Conservation (phyloP, 1,140 invertebrate genomes). For the Drosophila auraria region DNA sequence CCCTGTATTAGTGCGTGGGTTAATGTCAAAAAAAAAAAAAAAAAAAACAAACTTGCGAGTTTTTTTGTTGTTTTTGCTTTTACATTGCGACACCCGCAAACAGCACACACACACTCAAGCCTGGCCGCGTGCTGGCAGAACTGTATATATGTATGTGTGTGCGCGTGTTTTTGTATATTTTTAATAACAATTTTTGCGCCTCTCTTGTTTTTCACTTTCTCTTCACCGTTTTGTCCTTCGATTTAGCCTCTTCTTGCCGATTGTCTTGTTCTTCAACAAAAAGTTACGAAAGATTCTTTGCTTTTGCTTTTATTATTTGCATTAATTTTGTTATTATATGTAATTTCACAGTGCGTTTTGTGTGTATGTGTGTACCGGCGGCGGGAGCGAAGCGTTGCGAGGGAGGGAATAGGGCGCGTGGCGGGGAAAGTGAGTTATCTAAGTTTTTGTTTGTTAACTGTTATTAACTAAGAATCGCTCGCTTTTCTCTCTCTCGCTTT, state of each 20-base stretch:
- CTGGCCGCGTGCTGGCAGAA: constrained; percentile 7
- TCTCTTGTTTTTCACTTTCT: constrained; percentile 29
- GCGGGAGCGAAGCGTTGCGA: constrained; percentile 15
- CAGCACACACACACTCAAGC: constrained; percentile 3
- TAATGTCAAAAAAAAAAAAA: constrained; percentile 13
- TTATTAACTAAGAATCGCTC: constrained; percentile 5
- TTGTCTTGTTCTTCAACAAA: constrained; percentile 13
- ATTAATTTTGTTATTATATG: constrained; percentile 20
- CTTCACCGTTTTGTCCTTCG: constrained; percentile 36
- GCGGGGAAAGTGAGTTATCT: constrained; percentile 1
- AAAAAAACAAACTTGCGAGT: constrained; percentile 16
- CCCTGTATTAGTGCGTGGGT: constrained; percentile 23
- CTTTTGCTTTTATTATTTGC: constrained; percentile 18
- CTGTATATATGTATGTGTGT: not conserved
- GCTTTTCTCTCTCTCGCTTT: constrained; percentile 4
- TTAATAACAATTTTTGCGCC: constrained; percentile 23
- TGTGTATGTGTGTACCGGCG: constrained; percentile 13
- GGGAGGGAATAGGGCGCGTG: not conserved
- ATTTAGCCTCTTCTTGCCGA: constrained; percentile 17
- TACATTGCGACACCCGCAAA: constrained; percentile 6
- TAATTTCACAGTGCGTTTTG: not conserved
- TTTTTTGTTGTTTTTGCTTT: constrained; percentile 21
- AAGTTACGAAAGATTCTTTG: constrained; percentile 44
- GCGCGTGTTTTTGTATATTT: constrained; percentile 21
- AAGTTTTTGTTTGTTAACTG: not conserved